These are phyloP conservation scores for Lampris megalopsis DNA, from an alignment of 2,113 vertebrate species.

Conservation along the genomic window DNA sequence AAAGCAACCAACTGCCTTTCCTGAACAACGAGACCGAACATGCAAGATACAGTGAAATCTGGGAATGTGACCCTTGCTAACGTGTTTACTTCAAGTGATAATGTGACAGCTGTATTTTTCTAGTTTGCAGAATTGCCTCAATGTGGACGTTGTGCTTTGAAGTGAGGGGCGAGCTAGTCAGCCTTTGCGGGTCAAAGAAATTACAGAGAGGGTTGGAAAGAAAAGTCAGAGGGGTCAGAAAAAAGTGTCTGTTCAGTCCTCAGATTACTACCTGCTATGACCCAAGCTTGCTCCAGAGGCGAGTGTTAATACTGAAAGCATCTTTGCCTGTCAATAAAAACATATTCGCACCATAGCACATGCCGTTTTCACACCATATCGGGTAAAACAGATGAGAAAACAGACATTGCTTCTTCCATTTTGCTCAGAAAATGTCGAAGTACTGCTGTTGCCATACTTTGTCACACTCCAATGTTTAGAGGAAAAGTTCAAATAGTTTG, in stretches of 20 bases:
- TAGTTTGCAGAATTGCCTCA: conserved; percentile 8
- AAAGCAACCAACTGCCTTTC: conserved; percentile 14
- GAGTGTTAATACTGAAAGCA: conserved; percentile 32
- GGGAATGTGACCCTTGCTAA: conserved; percentile 55
- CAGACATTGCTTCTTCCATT: too few species aligned
- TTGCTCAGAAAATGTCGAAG: too few species aligned
- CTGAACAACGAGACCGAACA: conserved; percentile 10
- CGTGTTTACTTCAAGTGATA: conserved; percentile 43
- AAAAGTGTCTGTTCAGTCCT: conserved; percentile 46
- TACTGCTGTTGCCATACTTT: too few species aligned
- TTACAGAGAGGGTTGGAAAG: conserved; percentile 68
- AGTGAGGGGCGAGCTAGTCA: conserved; percentile 51
- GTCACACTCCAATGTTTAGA: too few species aligned
- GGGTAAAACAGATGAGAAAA: not conserved
- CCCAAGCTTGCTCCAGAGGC: conserved; percentile 24
- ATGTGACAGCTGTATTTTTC: conserved; percentile 66
- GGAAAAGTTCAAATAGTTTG: too few species aligned
- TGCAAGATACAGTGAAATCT: conserved; percentile 20
- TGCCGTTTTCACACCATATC: not conserved
- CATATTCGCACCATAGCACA: not conserved
- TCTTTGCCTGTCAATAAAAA: conserved; percentile 2
- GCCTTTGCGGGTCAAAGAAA: conserved; percentile 70
- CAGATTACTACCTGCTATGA: conserved; percentile 51
- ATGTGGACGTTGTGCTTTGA: conserved; percentile 64
- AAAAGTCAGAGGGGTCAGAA: conserved; percentile 59